These are phyloP conservation scores for Bombyx mandarina DNA, from an alignment of 1,140 invertebrate species.

Conservation along the genomic window DNA sequence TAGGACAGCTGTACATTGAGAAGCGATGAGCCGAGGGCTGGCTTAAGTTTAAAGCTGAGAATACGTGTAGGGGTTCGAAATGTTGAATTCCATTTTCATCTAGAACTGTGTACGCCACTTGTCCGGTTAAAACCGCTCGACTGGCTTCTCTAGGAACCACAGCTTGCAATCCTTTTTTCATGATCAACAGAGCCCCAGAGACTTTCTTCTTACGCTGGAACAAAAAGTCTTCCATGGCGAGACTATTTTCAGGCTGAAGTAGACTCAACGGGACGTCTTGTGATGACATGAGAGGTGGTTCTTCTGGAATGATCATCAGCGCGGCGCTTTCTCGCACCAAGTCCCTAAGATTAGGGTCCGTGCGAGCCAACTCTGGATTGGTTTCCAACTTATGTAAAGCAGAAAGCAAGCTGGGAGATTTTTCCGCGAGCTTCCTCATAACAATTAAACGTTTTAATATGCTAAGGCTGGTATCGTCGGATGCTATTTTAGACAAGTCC, in stretches of 20 bases:
- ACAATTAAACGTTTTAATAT: constrained; percentile 81
- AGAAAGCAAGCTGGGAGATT: constrained; percentile 73
- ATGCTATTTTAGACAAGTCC: constrained; percentile 72
- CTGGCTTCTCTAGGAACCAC: constrained; percentile 83
- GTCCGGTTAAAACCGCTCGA: constrained; percentile 79
- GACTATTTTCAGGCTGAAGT: constrained; percentile 76
- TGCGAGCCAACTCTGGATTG: constrained; percentile 76
- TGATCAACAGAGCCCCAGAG: constrained; percentile 76
- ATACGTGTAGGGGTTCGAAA: constrained; percentile 83
- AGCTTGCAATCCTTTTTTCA: constrained; percentile 82
- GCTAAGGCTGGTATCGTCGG: constrained; percentile 75
- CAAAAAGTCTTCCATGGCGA: constrained; percentile 84
- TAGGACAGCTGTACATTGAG: constrained; percentile 76
- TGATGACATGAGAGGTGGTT: constrained; percentile 74
- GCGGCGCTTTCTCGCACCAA: constrained; percentile 80
- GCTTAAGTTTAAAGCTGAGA: constrained; percentile 77
- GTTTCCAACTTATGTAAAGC: constrained; percentile 75
- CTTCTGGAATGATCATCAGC: constrained; percentile 77
- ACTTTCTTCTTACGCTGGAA: constrained; percentile 73
- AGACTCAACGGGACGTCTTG: constrained; percentile 77
- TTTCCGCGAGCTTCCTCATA: constrained; percentile 80
- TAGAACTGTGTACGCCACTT: constrained; percentile 82
- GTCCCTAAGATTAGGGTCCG: constrained; percentile 77
- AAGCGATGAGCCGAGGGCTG: constrained; percentile 76
- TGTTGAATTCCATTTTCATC: constrained; percentile 83